phyloP scores from a whole-genome alignment of 2,113 vertebrate genomes.

The Pelmatolapia mariae region DNA sequence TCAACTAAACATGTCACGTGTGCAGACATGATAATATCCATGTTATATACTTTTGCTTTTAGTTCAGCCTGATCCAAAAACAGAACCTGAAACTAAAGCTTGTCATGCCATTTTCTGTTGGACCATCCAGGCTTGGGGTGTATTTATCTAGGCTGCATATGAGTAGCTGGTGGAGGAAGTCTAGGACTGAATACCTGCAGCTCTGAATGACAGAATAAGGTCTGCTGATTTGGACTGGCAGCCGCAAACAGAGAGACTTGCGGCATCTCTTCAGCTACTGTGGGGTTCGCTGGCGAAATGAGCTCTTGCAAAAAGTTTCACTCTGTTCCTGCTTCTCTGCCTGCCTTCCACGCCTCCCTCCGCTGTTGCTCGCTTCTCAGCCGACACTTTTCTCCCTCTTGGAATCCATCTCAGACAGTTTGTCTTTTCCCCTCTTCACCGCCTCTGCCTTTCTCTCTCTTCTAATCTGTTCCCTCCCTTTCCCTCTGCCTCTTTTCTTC shows the following conservation, averaged over 20 bases:
- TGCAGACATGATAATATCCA: neutral
- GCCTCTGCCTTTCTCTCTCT: neutral
- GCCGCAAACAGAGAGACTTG: neutral
- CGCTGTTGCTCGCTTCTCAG: neutral
- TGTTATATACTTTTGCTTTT: neutral
- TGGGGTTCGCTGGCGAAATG: neutral
- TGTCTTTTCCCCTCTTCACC: slow-evolving; percentile 21
- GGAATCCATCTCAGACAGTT: slow-evolving; percentile 24
- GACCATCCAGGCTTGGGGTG: neutral
- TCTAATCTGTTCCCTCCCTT: slow-evolving; percentile 9
- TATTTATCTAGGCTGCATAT: neutral
- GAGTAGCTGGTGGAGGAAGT: neutral
- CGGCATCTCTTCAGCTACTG: neutral
- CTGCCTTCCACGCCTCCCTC: neutral
- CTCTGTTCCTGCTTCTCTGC: neutral
- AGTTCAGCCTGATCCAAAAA: neutral
- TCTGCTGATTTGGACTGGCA: neutral
- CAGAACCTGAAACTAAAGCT: neutral
- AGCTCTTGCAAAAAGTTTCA: neutral
- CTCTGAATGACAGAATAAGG: slow-evolving; percentile 39
- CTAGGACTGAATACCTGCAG: neutral
- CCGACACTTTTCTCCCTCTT: neutral
- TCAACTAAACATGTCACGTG: neutral
- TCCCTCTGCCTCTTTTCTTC: neutral
- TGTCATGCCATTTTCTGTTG: neutral